These are phyloP conservation scores for Drosophila watanabei DNA, from an alignment of 1,140 invertebrate genomes.

Conservation along the genomic window DNA sequence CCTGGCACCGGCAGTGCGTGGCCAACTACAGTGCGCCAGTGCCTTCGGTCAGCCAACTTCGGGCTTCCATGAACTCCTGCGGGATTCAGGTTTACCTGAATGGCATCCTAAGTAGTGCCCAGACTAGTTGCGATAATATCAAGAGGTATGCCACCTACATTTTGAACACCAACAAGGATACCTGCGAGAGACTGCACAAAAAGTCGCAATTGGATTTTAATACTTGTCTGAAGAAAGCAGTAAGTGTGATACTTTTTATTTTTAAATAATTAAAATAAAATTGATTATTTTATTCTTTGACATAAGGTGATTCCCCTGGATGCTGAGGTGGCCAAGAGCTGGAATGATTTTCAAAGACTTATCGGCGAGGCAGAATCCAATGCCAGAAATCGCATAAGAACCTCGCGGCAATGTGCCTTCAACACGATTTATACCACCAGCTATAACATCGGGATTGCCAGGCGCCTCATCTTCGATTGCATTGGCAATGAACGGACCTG, in stretches of 20 bases:
- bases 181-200: background rate
- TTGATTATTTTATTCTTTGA: background rate
- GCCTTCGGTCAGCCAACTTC: slow-evolving; percentile 2
- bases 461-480: slow-evolving; percentile 10
- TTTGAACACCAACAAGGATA: slow-evolving; percentile 2
- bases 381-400: slow-evolving; percentile 11
- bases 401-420: slow-evolving; percentile 7
- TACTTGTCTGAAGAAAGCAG: slow-evolving; percentile 6
- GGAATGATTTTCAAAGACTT: slow-evolving; percentile 10
- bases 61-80: slow-evolving; percentile 4
- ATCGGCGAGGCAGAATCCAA: slow-evolving; percentile 5
- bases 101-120: background rate
- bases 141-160: slow-evolving; percentile 6
- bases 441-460: background rate
- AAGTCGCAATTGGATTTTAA: slow-evolving; percentile 15
- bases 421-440: slow-evolving; percentile 9
- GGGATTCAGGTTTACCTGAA: background rate
- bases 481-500: slow-evolving; percentile 3
- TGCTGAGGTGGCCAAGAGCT: background rate
- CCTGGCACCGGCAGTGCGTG: slow-evolving; percentile 19
- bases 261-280: no score
- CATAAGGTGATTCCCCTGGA: background rate
- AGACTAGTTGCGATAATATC: background rate
- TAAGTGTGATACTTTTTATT: background rate
- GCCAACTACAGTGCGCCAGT: slow-evolving; percentile 10